Evolutionary conservation across 2,797 vertebrate species (phyloP).

Genomic region (Squalus acanthias): DNA sequence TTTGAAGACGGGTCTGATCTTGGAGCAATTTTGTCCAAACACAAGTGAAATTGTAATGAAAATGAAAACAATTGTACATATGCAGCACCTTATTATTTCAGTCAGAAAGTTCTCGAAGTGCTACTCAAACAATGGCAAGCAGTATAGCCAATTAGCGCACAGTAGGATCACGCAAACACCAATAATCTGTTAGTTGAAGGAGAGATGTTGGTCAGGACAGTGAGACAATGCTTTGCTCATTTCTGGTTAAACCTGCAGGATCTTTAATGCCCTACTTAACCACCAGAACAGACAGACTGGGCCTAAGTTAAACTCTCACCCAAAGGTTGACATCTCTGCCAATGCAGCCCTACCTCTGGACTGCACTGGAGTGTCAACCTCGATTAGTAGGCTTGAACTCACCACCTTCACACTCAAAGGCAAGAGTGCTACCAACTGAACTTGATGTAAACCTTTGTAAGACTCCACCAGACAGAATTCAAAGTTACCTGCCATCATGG

Average conservation of each 20-base stretch:
- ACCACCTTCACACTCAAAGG: not conserved
- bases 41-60: not conserved
- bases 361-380: not conserved
- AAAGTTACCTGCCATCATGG: slow-evolving; percentile 91
- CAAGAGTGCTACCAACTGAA: not conserved
- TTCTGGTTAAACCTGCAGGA: not conserved
- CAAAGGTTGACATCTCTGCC: not conserved
- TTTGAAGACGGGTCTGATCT: not conserved
- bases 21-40: not conserved
- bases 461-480: not conserved
- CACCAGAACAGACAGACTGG: not conserved
- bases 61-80: not conserved
- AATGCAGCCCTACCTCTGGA: not conserved
- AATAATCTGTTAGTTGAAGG: not conserved
- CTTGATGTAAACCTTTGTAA: not conserved
- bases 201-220: not conserved
- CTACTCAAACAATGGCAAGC: not conserved
- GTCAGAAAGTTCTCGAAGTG: not conserved
- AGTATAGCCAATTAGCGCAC: not conserved
- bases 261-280: not conserved
- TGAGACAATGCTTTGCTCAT: not conserved
- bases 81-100: not conserved
- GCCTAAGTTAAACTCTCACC: not conserved
- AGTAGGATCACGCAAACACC: not conserved
- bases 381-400: not conserved